These are phyloP conservation scores for Aegotheles bennettii DNA, from an alignment of 2,113 vertebrate genomes.

Conservation along the genomic window DNA sequence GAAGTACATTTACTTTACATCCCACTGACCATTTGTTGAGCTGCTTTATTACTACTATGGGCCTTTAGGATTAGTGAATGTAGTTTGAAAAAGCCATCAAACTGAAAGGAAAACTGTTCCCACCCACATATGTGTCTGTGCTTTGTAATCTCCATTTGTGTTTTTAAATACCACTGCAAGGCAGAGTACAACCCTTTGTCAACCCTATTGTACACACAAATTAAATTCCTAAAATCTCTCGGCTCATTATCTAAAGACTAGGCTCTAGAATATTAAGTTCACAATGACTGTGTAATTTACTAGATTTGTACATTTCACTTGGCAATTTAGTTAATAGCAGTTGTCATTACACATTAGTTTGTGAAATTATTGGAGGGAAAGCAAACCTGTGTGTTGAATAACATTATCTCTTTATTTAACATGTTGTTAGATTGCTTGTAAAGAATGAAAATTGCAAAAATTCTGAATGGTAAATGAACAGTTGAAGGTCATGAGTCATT, in stretches of 20 bases:
- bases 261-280: conserved; percentile 43
- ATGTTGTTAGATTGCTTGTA: background rate
- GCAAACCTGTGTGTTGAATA: background rate
- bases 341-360: conserved; percentile 4
- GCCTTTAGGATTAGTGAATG: conserved; percentile 21
- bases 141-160: conserved; percentile 36
- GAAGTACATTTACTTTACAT: background rate
- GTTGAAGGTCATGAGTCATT: background rate
- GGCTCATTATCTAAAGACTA: conserved; percentile 46
- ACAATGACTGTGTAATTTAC: conserved; percentile 34
- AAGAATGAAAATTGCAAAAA: background rate
- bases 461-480: background rate
- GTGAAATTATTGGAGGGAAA: conserved; percentile 18
- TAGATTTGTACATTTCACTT: conserved; percentile 40
- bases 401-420: background rate
- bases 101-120: conserved; percentile 55
- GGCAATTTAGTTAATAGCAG: conserved; percentile 1
- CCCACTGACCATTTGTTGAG: background rate
- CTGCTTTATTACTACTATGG: background rate
- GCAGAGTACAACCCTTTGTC: background rate
- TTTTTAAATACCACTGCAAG: background rate
- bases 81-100: conserved; percentile 41
- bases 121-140: background rate
- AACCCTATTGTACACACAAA: conserved; percentile 4
- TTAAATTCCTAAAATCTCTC: conserved; percentile 55